These are phyloP conservation scores for Microcebus ravelobensis DNA, from an alignment of 2,113 vertebrate species.

Conservation along the genomic window DNA sequence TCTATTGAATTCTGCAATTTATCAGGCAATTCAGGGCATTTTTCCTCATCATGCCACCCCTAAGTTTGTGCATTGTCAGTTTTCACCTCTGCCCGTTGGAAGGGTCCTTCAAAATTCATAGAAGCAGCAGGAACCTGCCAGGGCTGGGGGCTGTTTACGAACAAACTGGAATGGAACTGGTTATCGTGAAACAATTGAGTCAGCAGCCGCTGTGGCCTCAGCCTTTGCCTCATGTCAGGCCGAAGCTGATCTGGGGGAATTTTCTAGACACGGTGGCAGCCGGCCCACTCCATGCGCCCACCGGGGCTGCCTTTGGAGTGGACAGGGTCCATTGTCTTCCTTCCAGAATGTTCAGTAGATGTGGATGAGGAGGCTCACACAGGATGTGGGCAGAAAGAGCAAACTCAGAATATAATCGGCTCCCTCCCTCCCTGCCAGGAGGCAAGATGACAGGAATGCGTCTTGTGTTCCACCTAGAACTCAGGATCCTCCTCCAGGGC, in stretches of 20 bases:
- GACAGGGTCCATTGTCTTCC: too few species aligned
- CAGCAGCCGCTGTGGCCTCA: background rate
- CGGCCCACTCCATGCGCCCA: accelerated
- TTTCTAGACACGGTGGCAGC: background rate
- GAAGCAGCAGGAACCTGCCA: background rate
- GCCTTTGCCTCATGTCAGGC: background rate
- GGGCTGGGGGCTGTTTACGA: background rate
- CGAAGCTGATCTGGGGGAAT: background rate
- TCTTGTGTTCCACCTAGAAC: background rate
- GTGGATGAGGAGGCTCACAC: background rate
- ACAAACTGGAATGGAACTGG: background rate
- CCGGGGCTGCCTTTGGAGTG: background rate
- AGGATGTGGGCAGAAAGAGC: background rate
- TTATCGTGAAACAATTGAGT: background rate
- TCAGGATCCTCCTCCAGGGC: background rate
- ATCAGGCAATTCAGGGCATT: background rate
- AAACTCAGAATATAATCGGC: background rate
- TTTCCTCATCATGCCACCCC: background rate
- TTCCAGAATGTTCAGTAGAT: background rate
- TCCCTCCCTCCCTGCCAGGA: background rate
- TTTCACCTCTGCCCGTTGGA: background rate
- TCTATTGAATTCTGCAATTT: background rate
- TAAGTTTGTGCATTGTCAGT: background rate
- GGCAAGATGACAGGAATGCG: background rate
- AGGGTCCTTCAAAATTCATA: background rate